Percentiles rank a stretch among this genome's conserved stretches.
These are phyloP conservation scores for Microtus obscurus DNA, from an alignment of 2,797 vertebrate genomes.

Conservation along the genomic window DNA sequence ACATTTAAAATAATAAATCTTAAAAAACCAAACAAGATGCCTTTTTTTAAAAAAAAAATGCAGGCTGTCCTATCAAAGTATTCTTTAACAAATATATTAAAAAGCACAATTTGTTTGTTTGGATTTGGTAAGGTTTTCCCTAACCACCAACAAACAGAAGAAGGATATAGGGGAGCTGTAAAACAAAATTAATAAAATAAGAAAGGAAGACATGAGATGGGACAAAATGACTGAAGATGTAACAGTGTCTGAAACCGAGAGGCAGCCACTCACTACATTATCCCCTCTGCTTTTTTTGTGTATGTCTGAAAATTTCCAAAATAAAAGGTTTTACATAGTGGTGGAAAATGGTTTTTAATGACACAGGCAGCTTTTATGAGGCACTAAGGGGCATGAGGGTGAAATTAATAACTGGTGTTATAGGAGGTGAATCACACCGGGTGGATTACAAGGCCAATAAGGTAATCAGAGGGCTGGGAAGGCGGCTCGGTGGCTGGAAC, in stretches of 20 bases:
- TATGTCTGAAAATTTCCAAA: conserved; percentile 17
- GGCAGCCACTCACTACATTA: background rate
- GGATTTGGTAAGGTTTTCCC: background rate
- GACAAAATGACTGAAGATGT: background rate
- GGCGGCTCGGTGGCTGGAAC: background rate
- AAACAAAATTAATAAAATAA: background rate
- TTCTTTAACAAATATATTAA: conserved; percentile 31
- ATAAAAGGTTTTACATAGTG: conserved; percentile 12
- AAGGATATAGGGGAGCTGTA: background rate
- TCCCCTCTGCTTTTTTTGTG: background rate
- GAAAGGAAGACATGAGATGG: background rate
- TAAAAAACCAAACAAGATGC: background rate
- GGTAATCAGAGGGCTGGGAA: background rate
- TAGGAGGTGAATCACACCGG: background rate
- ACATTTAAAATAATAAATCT: background rate
- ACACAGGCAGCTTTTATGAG: background rate
- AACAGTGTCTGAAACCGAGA: background rate
- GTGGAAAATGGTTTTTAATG: background rate
- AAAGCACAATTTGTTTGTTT: background rate
- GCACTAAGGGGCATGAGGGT: background rate
- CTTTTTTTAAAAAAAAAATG: background rate
- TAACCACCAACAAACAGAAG: background rate
- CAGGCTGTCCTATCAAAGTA: background rate
- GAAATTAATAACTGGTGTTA: background rate
- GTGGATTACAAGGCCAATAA: background rate